phyloP scores from a whole-genome alignment of 1,140 invertebrate species.

The Drosophila willistoni region DNA sequence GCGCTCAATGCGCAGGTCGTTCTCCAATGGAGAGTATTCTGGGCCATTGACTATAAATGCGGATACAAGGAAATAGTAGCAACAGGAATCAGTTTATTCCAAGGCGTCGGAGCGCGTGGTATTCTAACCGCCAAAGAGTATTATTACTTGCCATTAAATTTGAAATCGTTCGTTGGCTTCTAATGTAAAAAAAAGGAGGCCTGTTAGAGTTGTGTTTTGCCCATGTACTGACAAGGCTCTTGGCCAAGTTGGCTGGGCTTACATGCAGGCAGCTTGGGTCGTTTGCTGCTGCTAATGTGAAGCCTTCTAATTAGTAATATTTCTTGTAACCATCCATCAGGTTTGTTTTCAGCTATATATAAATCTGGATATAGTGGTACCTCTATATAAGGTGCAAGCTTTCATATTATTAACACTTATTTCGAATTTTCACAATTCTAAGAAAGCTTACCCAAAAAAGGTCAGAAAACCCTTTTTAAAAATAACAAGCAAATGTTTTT shows the following conservation, averaged over 20 bases:
- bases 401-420: no score
- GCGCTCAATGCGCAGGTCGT: conserved; percentile 54
- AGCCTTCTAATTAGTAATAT: conserved; percentile 3
- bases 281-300: conserved; percentile 15
- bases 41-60: conserved; percentile 14
- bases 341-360: no score
- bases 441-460: no score
- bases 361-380: no score
- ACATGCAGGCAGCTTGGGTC: conserved; percentile 10
- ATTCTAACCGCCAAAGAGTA: conserved; percentile 5
- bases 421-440: no score
- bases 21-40: conserved; percentile 35
- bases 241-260: conserved; percentile 10
- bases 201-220: not conserved
- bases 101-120: conserved; percentile 51
- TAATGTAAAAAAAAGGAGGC: not conserved
- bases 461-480: no score
- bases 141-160: not conserved
- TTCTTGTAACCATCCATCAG: not conserved
- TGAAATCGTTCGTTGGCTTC: not conserved
- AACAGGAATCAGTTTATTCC: conserved; percentile 71
- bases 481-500: no score
- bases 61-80: conserved; percentile 38
- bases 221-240: conserved; percentile 11
- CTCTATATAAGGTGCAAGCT: no score